Percentiles rank a stretch among this genome's conserved stretches.
Conservation (phyloP, 2,888 invertebrate genomes). For the Chymomyza fuscimana region DNA sequence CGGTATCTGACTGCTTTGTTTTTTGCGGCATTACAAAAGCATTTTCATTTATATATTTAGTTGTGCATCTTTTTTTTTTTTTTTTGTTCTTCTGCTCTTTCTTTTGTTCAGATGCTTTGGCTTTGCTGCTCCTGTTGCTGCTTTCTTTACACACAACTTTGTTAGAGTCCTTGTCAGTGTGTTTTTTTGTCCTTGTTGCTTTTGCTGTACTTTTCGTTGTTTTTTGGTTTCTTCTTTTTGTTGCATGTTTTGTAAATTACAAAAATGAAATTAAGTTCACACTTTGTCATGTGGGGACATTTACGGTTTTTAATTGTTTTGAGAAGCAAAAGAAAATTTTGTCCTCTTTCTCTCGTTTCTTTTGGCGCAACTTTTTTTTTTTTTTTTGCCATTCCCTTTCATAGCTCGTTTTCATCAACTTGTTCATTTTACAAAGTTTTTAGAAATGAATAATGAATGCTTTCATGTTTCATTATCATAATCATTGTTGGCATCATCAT, state of each 20-base stretch:
- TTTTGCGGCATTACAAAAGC: slow-evolving; percentile 64
- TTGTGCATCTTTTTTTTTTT: slow-evolving; percentile 21
- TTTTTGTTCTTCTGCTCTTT: background rate
- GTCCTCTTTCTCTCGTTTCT: slow-evolving; percentile 39
- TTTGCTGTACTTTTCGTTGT: slow-evolving; percentile 10
- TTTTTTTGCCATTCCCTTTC: background rate
- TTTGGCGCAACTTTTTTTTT: background rate
- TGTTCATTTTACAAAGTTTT: slow-evolving; percentile 5
- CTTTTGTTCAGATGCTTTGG: background rate
- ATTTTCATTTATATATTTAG: slow-evolving; percentile 71
- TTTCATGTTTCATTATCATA: slow-evolving; percentile 41
- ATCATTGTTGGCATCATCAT: background rate
- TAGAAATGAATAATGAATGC: slow-evolving; percentile 61
- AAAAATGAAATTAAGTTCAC: slow-evolving; percentile 75
- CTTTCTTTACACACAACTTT: background rate
- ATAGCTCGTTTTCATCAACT: background rate
- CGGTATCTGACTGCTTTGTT: slow-evolving; percentile 24
- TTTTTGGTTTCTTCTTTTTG: slow-evolving; percentile 23
- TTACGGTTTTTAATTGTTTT: slow-evolving; percentile 73
- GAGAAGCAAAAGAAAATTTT: slow-evolving; percentile 30
- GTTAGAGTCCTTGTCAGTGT: background rate
- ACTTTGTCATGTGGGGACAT: slow-evolving; percentile 75
- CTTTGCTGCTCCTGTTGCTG: background rate
- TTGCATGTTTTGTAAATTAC: slow-evolving; percentile 66
- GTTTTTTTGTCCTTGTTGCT: slow-evolving; percentile 23